phyloP scores from a whole-genome alignment of 2,113 vertebrate species.

The Telmatochromis sp. region DNA sequence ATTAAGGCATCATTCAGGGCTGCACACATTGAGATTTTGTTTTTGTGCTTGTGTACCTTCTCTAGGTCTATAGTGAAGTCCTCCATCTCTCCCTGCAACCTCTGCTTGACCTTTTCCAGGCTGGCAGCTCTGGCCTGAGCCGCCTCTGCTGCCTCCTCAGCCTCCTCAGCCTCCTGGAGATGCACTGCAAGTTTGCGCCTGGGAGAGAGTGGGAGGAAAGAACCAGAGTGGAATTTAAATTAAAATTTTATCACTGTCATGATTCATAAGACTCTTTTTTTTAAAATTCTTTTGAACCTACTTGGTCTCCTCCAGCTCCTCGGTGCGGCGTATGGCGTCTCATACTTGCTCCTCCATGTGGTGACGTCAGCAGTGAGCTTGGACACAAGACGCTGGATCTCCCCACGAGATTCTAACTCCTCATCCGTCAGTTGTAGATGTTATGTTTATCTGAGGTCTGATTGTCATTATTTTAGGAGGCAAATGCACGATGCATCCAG shows the following conservation, averaged over 20 bases:
- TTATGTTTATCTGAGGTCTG: too few relatives aligned
- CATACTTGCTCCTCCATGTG: conserved; percentile 70
- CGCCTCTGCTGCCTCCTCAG: conserved; percentile 60
- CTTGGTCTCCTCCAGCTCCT: conserved; percentile 76
- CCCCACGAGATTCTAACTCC: conserved; percentile 60
- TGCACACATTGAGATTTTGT: background rate
- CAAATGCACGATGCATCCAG: background rate
- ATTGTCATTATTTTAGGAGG: background rate
- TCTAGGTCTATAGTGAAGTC: conserved; percentile 67
- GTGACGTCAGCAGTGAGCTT: conserved; percentile 68
- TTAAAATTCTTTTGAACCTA: rapidly evolving
- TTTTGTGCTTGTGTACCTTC: conserved; percentile 38
- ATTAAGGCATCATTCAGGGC: background rate
- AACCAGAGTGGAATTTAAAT: background rate
- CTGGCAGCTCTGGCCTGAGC: conserved; percentile 61
- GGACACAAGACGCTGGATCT: conserved; percentile 66
- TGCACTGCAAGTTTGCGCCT: conserved; percentile 63
- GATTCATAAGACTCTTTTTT: background rate
- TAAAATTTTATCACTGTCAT: background rate
- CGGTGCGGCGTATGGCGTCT: conserved; percentile 62
- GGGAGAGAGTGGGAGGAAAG: background rate
- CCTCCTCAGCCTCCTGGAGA: conserved; percentile 69
- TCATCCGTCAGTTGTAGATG: conserved; percentile 23
- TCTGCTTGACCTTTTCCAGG: conserved; percentile 69
- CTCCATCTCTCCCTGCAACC: conserved; percentile 54